Conservation (phyloP, 1,140 invertebrate species). For the Hyles euphorbiae region DNA sequence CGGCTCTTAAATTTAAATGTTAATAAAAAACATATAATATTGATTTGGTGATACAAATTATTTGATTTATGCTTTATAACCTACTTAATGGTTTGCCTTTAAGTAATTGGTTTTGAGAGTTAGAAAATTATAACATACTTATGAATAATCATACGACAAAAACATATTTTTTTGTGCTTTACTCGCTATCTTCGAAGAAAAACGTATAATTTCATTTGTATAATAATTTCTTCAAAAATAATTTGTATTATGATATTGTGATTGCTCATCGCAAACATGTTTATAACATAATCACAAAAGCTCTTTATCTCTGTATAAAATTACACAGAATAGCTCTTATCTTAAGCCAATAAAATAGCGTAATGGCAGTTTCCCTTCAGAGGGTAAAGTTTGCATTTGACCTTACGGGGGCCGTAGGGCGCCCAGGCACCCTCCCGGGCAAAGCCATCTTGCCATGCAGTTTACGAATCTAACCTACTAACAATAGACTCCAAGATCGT, state of each 20-base stretch:
- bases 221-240: not conserved
- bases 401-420: constrained; percentile 31
- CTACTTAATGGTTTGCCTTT: no score
- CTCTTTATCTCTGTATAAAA: constrained; percentile 17
- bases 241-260: not conserved
- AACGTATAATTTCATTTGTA: not conserved
- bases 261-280: constrained; percentile 15
- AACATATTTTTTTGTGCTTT: no score
- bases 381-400: constrained; percentile 45
- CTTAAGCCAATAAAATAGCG: constrained; percentile 37
- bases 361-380: constrained; percentile 30
- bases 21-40: no score
- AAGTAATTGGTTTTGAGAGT: no score
- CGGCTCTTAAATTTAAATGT: no score
- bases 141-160: no score
- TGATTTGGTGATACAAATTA: no score
- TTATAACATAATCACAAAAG: constrained; percentile 21
- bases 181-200: not conserved
- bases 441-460: constrained; percentile 18
- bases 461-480: constrained; percentile 29
- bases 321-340: constrained; percentile 27
- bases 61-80: no score
- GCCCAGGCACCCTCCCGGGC: constrained; percentile 9
- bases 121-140: no score
- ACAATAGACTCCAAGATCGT: constrained; percentile 35